Evolutionary conservation across 53 echinoderm and acorn worm species (phyloP).

Genomic region (Apostichopus leukothele): DNA sequence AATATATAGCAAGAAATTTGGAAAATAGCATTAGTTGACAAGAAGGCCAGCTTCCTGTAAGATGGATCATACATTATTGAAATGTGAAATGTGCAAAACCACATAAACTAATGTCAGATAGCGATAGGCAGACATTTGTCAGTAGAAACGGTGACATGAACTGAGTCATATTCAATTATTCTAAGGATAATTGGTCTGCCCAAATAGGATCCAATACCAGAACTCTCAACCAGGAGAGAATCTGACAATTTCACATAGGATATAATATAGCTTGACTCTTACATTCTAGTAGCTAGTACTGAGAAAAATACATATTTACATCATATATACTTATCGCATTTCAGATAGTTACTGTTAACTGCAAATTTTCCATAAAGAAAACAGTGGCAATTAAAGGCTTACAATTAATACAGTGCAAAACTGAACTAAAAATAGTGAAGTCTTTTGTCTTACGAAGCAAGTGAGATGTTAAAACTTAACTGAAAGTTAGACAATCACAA

Average conservation of each 20-base stretch:
- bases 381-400: background rate
- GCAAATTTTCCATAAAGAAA: background rate
- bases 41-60: slow-evolving; percentile 15
- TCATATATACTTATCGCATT: slow-evolving; percentile 6
- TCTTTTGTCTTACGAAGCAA: background rate
- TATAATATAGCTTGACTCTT: background rate
- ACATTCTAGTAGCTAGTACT: background rate
- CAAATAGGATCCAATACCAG: too few relatives aligned
- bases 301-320: slow-evolving; percentile 22
- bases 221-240: background rate
- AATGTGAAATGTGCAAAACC: background rate
- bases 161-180: too few relatives aligned
- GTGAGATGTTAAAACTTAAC: background rate
- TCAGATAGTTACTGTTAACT: slow-evolving; percentile 41
- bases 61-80: background rate
- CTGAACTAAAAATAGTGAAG: background rate
- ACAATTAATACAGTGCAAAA: background rate
- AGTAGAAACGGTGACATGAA: too few relatives aligned
- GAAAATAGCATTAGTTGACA: background rate
- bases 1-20: background rate
- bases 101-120: too few relatives aligned
- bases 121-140: too few relatives aligned
- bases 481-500: background rate
- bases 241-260: background rate
- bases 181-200: too few relatives aligned